phyloP scores from a whole-genome alignment of 2,797 vertebrate species.

The Enteromius treurensis region DNA sequence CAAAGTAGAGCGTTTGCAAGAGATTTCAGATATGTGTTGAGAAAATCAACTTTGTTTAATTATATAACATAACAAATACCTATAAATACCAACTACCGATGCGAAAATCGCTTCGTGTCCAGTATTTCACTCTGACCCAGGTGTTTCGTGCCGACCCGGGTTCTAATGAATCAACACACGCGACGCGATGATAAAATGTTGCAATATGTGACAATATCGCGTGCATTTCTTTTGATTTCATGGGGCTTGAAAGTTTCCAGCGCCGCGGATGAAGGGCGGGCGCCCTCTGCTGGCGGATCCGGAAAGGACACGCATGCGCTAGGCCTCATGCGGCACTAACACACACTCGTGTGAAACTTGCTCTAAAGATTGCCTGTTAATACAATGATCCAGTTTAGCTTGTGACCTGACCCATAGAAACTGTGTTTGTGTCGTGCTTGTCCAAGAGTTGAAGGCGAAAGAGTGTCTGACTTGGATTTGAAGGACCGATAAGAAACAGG shows the following conservation, averaged over 20 bases:
- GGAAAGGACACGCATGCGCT: not conserved
- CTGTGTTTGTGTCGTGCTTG: not conserved
- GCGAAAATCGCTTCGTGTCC: not conserved
- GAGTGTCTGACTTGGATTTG: not conserved
- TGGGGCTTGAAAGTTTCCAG: slow-evolving; percentile 82
- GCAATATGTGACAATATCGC: slow-evolving; percentile 38
- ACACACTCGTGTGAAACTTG: not conserved
- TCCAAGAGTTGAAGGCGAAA: not conserved
- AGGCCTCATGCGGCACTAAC: slow-evolving; percentile 5
- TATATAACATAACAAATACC: not conserved
- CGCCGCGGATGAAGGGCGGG: slow-evolving; percentile 76
- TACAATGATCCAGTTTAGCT: not conserved
- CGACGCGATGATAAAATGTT: not conserved
- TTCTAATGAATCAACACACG: not conserved
- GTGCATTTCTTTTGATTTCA: slow-evolving; percentile 52
- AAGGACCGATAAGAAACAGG: not conserved
- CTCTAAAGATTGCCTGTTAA: not conserved
- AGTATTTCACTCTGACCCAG: not conserved
- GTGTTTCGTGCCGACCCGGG: not conserved
- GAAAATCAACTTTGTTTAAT: slow-evolving; percentile 52
- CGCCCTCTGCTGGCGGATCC: slow-evolving; percentile 74
- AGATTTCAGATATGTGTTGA: not conserved
- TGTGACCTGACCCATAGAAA: too few relatives aligned
- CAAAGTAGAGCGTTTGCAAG: not conserved
- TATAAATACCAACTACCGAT: not conserved